A percentile compares a stretch with the other conserved stretches of the same genome.
Evolutionary conservation across 2,113 vertebrate species (phyloP).

Genomic region (Sapajus apella): DNA sequence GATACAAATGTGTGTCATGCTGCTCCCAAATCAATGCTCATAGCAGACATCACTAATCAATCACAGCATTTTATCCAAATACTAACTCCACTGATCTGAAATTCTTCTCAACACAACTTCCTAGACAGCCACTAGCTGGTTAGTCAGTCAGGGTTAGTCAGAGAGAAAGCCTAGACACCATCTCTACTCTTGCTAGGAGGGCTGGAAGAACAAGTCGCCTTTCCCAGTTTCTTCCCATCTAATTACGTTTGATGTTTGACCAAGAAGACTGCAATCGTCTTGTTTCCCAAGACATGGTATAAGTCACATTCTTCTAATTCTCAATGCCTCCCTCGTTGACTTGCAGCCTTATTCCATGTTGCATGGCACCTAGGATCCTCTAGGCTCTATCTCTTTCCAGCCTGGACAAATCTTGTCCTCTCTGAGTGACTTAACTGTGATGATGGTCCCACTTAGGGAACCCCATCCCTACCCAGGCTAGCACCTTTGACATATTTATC

Average conservation of each 20-base stretch:
- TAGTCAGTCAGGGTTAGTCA: too few species aligned
- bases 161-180: background rate
- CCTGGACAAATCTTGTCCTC: background rate
- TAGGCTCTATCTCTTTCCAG: background rate
- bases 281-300: background rate
- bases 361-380: too few species aligned
- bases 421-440: too few species aligned
- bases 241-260: background rate
- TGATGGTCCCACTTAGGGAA: background rate
- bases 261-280: background rate
- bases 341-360: background rate
- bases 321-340: background rate
- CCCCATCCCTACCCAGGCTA: too few species aligned
- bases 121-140: background rate
- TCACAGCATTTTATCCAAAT: background rate
- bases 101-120: background rate
- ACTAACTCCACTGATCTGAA: background rate
- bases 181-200: background rate
- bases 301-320: background rate
- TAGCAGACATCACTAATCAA: background rate
- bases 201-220: background rate
- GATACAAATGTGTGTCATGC: background rate
- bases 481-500: background rate
- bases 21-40: background rate
- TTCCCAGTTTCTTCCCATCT: background rate